Evolutionary conservation across 2,113 vertebrate genomes (phyloP).

Genomic region (Eurypyga helias): DNA sequence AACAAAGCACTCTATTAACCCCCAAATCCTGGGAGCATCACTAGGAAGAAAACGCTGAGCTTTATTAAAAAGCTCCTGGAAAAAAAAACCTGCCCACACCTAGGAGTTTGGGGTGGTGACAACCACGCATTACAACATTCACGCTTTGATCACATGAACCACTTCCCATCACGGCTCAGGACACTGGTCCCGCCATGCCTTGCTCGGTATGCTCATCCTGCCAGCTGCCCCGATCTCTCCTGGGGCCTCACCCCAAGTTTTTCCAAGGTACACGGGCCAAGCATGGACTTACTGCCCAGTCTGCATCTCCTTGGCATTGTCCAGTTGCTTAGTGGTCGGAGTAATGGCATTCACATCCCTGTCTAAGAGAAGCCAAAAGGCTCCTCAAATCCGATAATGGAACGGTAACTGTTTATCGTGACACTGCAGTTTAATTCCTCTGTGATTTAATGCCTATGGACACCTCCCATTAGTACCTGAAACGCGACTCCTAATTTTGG

Average conservation of each 20-base stretch:
- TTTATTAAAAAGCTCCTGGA: not conserved
- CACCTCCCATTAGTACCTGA: not conserved
- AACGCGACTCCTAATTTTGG: not conserved
- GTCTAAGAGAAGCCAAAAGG: not conserved
- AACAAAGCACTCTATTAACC: not conserved
- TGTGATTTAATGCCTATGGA: not conserved
- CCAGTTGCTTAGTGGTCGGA: not conserved
- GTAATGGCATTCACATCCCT: not conserved
- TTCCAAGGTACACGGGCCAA: not conserved
- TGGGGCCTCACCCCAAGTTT: not conserved
- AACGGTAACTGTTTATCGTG: not conserved
- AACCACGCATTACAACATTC: not conserved
- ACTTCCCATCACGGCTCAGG: not conserved
- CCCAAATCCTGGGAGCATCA: not conserved
- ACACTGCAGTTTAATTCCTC: not conserved
- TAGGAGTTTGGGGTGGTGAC: not conserved
- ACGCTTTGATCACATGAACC: not conserved
- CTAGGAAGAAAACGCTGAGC: not conserved
- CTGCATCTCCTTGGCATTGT: not conserved
- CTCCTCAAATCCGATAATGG: not conserved
- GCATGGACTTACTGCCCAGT: not conserved
- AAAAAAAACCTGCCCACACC: not conserved
- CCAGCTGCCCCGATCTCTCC: fast-evolving
- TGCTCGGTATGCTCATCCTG: not conserved
- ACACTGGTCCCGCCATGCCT: not conserved